Conservation (phyloP, 2,113 vertebrate species). For the Sinocyclocheilus anophthalmus region DNA sequence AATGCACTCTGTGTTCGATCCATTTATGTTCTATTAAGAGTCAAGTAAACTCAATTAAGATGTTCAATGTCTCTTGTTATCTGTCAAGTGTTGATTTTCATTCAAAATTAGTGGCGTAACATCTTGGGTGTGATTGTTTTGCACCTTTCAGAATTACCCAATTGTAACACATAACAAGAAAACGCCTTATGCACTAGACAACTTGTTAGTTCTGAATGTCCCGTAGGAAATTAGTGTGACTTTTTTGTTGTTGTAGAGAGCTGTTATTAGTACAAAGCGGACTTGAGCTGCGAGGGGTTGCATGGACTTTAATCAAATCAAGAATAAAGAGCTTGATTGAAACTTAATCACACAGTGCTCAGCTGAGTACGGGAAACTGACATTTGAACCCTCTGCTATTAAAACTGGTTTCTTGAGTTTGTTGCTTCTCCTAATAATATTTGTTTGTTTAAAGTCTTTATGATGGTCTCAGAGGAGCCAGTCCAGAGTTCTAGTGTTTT, state of each 20-base stretch:
- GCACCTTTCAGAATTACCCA: not conserved
- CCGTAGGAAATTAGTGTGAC: not conserved
- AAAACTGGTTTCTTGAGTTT: not conserved
- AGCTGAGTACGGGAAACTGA: not conserved
- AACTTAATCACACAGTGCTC: conserved; percentile 14
- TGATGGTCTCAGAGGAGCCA: not conserved
- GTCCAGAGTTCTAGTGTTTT: not conserved
- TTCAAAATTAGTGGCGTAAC: not conserved
- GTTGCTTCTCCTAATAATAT: too few species aligned
- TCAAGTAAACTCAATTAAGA: not conserved
- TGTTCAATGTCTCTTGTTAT: not conserved
- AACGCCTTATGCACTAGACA: not conserved
- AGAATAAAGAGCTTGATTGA: conserved; percentile 2
- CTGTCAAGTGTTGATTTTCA: not conserved
- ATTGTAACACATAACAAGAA: not conserved
- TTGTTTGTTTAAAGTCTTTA: not conserved
- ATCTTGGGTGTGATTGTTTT: not conserved
- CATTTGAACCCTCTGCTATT: not conserved
- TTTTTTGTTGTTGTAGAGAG: not conserved
- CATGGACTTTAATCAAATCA: not conserved
- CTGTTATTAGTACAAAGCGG: not conserved
- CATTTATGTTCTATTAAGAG: conserved; percentile 4
- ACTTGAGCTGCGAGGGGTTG: not conserved
- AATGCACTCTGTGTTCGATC: not conserved
- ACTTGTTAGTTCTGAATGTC: not conserved